These are phyloP conservation scores for Erynnis tages DNA, from an alignment of 2,888 invertebrate species.

Conservation along the genomic window DNA sequence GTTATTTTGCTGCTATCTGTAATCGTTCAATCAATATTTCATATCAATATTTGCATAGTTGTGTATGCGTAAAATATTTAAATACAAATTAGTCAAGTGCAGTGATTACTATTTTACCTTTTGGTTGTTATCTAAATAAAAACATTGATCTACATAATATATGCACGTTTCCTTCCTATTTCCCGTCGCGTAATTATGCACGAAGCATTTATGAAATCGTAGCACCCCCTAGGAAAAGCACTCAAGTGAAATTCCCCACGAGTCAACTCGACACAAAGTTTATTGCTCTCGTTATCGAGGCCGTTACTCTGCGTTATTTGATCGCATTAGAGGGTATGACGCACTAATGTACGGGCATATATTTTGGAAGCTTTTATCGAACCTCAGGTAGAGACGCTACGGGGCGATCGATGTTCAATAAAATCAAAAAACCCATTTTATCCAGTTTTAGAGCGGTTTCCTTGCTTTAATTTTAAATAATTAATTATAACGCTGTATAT, in stretches of 20 bases:
- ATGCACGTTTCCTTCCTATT: neutral
- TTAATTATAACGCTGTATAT: no score
- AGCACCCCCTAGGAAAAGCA: constrained; percentile 50
- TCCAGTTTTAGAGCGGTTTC: no score
- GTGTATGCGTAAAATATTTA: no score
- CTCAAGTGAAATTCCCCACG: constrained; percentile 65
- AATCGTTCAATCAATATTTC: no score
- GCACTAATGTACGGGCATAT: constrained; percentile 41
- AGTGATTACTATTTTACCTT: no score
- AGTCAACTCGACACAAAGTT: constrained; percentile 61
- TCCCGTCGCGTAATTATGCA: constrained; percentile 16
- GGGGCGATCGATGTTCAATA: no score
- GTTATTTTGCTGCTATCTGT: no score
- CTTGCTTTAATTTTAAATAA: no score
- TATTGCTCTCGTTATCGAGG: constrained; percentile 73
- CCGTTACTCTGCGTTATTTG: constrained; percentile 74
- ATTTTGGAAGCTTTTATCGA: constrained; percentile 28
- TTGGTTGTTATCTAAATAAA: no score
- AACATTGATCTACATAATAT: neutral
- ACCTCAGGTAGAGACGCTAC: constrained; percentile 5
- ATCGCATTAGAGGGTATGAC: constrained; percentile 69
- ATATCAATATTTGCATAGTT: no score
- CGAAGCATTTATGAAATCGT: constrained; percentile 34
- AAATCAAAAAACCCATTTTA: no score
- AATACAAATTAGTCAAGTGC: no score